phyloP scores from a whole-genome alignment of 2,797 vertebrate species.

The Paedocypris micromegethes region DNA sequence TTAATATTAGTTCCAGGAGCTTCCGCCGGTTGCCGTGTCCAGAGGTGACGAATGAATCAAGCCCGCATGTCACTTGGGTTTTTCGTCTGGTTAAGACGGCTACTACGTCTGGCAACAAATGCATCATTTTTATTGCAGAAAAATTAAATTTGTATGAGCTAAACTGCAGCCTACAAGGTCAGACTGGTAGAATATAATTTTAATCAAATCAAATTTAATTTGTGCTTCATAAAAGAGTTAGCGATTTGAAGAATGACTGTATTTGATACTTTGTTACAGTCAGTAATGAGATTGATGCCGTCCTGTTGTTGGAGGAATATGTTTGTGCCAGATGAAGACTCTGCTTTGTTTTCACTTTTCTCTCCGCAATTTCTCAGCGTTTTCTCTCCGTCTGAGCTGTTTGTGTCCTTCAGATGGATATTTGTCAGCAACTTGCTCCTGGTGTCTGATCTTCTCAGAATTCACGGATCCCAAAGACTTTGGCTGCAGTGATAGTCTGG shows the following conservation, averaged over 20 bases:
- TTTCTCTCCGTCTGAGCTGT: slow-evolving; percentile 11
- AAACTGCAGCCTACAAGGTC: slow-evolving; percentile 77
- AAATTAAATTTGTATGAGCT: slow-evolving; percentile 79
- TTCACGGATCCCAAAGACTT: no score
- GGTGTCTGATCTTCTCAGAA: no score
- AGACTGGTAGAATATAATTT: slow-evolving; percentile 77
- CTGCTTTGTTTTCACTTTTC: slow-evolving; percentile 10
- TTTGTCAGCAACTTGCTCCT: no score
- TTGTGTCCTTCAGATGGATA: not conserved
- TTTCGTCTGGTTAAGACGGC: slow-evolving; percentile 66
- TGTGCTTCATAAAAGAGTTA: slow-evolving; percentile 80
- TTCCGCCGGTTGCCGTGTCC: slow-evolving; percentile 26
- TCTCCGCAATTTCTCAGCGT: slow-evolving; percentile 4
- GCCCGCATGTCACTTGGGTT: slow-evolving; percentile 59
- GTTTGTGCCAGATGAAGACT: slow-evolving; percentile 57
- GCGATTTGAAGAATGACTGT: slow-evolving; percentile 74
- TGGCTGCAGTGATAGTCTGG: no score
- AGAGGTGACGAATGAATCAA: slow-evolving; percentile 47
- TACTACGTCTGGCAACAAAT: slow-evolving; percentile 75
- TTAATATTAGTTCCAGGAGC: slow-evolving; percentile 39
- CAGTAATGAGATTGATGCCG: slow-evolving; percentile 76
- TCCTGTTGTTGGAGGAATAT: slow-evolving; percentile 67
- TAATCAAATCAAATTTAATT: slow-evolving; percentile 82
- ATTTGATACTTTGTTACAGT: slow-evolving; percentile 76
- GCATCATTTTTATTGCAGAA: slow-evolving; percentile 76